A percentile compares a stretch with the other conserved stretches of the same genome.
Conservation (phyloP, 2,797 vertebrate species). For the Cuniculus paca region DNA sequence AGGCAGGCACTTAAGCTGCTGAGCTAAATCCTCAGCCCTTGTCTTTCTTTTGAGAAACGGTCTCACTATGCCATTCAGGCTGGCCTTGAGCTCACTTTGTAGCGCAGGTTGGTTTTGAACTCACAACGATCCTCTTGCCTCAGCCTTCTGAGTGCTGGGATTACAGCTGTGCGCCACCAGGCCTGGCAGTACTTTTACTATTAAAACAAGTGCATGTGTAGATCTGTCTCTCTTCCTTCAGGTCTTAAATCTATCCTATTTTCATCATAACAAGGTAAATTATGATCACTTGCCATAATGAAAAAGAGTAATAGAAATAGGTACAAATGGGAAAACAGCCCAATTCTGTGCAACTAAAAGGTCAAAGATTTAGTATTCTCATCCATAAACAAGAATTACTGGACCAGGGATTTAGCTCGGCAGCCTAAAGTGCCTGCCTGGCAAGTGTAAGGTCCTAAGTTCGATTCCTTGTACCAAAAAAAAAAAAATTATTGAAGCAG, state of each 20-base stretch:
- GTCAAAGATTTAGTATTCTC: conserved; percentile 13
- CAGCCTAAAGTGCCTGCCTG: too few relatives aligned
- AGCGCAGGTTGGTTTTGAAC: too few relatives aligned
- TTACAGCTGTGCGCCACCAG: too few relatives aligned
- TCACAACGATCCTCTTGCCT: too few relatives aligned
- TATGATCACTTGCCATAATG: neutral
- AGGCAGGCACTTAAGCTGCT: too few relatives aligned
- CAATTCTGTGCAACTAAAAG: conserved; percentile 10
- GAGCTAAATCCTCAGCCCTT: too few relatives aligned
- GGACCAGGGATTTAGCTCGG: neutral
- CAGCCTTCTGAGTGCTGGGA: too few relatives aligned
- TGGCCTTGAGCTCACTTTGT: too few relatives aligned
- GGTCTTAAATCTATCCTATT: neutral
- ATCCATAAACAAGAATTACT: neutral
- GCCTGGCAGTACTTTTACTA: neutral
- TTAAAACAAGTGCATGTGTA: neutral
- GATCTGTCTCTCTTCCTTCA: neutral
- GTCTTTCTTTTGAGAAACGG: too few relatives aligned
- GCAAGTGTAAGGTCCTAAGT: too few relatives aligned
- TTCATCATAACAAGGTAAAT: neutral
- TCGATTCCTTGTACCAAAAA: too few relatives aligned
- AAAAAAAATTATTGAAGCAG: neutral
- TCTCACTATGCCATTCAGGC: too few relatives aligned
- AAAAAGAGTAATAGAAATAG: neutral
- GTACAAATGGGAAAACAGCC: neutral